Base-by-base conservation (phyloP, 2,888 invertebrate species). In the Thymelicus acteon region DNA sequence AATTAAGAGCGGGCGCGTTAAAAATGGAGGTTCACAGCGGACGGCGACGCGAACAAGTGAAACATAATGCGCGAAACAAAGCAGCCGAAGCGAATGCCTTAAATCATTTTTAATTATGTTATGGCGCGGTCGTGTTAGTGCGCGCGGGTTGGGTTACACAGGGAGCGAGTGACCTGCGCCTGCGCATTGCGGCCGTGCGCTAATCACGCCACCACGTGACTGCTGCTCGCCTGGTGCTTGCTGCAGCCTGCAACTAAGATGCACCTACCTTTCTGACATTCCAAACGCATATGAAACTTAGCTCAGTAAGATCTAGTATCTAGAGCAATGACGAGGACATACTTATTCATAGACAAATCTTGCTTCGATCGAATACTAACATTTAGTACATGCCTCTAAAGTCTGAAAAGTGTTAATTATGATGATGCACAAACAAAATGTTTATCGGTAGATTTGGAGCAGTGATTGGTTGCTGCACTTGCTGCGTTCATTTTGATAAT, bases 61-160 rank as follows among this genome's bases (percentile, higher is more conserved):
- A 93, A 93, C 90, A 93, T 92, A 92, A 93, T 89, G 93, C 93
- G 93, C 92, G 93, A 93, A 93, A 93, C 92, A 93, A 93, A 93
- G 93, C 93, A 93, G 93, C 91, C 93, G 93, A 89, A 90, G 92
- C 93, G 92, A 92, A 93, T 92, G 92, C 92, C 87, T 92, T 93
- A 93, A 93, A 93, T 93, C 93, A 93, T 93, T 93, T 93, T 93
- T 93, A 93, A 93, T 93, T 93, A 93, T 93, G 93, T 93, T 93
- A 93, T 93, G 93, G 93, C 92, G 92, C 85, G 85, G 82, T 80
- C 79, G 81, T 74, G 79, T 78, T 78, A 79, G 80, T 80, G 78
- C 80, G 83, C 81, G 79, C 85, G 88, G 85, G 81, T 90, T 83
- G 84, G 86, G 87, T 90, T 90, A 88, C 91, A 79, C 73, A 80